Conservation (phyloP, 2,888 invertebrate species). For the Hydrotaea diabolus region DNA sequence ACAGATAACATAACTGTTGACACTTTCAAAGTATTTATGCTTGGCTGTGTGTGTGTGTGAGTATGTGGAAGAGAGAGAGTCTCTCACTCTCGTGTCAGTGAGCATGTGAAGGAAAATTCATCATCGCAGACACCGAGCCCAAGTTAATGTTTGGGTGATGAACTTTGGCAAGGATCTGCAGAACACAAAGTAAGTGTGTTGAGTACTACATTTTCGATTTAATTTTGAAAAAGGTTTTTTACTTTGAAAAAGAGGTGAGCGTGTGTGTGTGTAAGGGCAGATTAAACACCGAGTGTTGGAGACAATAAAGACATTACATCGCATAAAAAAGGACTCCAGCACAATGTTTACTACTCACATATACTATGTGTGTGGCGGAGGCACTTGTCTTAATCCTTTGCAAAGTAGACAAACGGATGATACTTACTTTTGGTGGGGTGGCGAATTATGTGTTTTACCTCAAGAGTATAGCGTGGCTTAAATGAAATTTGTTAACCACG, state of each 20-base stretch:
- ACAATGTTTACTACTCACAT: conserved; percentile 66
- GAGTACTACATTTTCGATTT: conserved; percentile 33
- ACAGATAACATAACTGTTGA: conserved; percentile 78
- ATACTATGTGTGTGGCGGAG: conserved; percentile 7
- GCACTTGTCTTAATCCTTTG: conserved; percentile 1
- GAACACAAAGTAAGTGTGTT: conserved; percentile 24
- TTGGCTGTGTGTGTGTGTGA: conserved; percentile 57
- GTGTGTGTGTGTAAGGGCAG: conserved; percentile 48
- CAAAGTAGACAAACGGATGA: conserved; percentile 10
- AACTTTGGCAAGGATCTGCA: background rate
- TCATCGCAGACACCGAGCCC: background rate
- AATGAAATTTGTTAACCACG: conserved; percentile 54
- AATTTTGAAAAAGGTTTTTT: background rate
- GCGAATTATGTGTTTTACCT: conserved; percentile 74
- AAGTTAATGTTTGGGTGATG: background rate
- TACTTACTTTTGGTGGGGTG: conserved; percentile 50
- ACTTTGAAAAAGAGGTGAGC: background rate
- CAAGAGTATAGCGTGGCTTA: conserved; percentile 67
- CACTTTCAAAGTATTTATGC: conserved; percentile 75
- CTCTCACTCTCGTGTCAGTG: conserved; percentile 40
- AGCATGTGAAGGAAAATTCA: conserved; percentile 12
- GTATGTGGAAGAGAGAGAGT: conserved; percentile 32
- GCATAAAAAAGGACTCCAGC: conserved; percentile 53
- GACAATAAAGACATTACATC: conserved; percentile 56
- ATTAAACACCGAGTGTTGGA: conserved; percentile 51